phyloP scores from a whole-genome alignment of 2,797 vertebrate genomes.

The Danio albolineatus region DNA sequence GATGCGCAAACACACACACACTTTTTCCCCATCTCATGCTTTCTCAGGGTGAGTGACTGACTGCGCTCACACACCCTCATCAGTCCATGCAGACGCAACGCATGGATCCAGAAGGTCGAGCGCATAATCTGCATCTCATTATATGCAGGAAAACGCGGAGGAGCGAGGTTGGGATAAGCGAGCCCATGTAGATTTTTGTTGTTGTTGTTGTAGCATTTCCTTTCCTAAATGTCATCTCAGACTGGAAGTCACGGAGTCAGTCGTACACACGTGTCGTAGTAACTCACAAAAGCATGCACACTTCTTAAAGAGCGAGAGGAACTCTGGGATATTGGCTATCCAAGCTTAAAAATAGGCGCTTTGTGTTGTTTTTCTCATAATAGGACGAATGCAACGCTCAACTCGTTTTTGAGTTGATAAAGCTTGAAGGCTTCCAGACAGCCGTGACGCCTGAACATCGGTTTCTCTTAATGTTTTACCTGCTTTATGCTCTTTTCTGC shows the following conservation, averaged over 20 bases:
- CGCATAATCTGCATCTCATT: neutral
- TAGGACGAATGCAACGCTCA: neutral
- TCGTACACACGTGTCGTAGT: neutral
- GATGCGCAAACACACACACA: constrained; percentile 64
- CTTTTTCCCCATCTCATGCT: neutral
- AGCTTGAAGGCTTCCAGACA: too few species aligned
- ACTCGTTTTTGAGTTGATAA: neutral
- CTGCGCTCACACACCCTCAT: neutral
- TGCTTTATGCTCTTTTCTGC: constrained; percentile 35
- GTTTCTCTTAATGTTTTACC: neutral
- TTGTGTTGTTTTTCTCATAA: neutral
- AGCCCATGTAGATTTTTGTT: constrained; percentile 5
- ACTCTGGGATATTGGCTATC: neutral
- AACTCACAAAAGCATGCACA: constrained; percentile 16
- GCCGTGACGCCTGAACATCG: constrained; percentile 25
- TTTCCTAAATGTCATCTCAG: constrained; percentile 17
- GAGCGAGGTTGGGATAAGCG: constrained; percentile 1
- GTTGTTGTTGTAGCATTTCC: constrained; percentile 25
- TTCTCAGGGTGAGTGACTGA: constrained; percentile 12
- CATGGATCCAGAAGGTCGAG: constrained; percentile 1
- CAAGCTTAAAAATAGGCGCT: neutral
- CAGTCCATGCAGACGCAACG: constrained; percentile 15
- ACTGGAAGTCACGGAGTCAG: constrained; percentile 1
- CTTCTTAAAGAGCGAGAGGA: neutral
- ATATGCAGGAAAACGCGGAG: neutral